phyloP scores from a whole-genome alignment of 2,113 vertebrate species.

The Corythoichthys intestinalis region DNA sequence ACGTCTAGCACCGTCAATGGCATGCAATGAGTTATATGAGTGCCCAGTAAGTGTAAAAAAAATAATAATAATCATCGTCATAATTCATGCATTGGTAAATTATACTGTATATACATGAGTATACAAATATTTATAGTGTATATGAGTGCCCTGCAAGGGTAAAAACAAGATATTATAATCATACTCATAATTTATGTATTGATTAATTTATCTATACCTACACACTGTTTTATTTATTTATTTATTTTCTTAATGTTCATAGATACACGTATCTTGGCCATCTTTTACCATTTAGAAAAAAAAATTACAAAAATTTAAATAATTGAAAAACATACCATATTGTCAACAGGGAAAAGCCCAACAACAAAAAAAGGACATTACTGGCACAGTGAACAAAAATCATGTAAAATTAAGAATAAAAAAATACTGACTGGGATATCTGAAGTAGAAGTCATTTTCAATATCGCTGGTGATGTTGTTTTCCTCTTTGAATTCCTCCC shows the following conservation, averaged over 20 bases:
- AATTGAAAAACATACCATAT: not conserved
- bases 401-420: not conserved
- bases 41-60: no score
- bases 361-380: not conserved
- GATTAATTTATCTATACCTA: no score
- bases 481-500: conserved; percentile 47
- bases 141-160: no score
- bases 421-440: conserved; percentile 91
- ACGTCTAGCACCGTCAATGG: no score
- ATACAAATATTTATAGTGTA: no score
- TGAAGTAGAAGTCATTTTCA: conserved; percentile 95
- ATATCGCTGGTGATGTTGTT: conserved; percentile 78
- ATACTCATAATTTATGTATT: no score
- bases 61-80: no score
- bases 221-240: not conserved
- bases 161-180: no score
- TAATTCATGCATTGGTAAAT: no score
- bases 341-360: not conserved
- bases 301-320: not conserved
- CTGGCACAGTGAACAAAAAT: not conserved
- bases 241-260: not conserved
- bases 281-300: not conserved
- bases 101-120: no score
- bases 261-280: not conserved
- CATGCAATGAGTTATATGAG: no score